Evolutionary conservation across 2,888 invertebrate genomes (phyloP).

Genomic region (Xanthorhoe designata): DNA sequence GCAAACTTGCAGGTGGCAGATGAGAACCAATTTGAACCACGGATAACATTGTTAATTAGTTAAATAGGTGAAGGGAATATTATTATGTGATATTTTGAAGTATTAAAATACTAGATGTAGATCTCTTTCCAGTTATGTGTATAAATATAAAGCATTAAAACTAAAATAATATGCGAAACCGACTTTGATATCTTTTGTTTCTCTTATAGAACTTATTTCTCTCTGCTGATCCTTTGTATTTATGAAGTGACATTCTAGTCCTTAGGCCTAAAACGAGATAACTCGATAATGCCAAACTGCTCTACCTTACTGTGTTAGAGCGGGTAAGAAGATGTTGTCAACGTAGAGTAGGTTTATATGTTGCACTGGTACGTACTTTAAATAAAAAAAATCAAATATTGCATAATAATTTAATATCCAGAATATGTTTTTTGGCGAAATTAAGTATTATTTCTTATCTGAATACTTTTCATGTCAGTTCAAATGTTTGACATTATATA

Average conservation of each 20-base stretch:
- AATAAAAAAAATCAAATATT: not conserved
- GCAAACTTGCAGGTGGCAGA: too few species aligned
- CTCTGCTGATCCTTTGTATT: too few species aligned
- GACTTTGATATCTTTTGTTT: too few species aligned
- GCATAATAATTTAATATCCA: not conserved
- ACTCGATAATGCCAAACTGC: too few species aligned
- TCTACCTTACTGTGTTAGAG: too few species aligned
- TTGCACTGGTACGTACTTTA: too few species aligned
- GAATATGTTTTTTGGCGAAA: too few species aligned
- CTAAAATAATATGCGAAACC: not conserved
- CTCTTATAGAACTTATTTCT: too few species aligned
- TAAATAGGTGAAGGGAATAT: conserved; percentile 6
- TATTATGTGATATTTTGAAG: conserved; percentile 10
- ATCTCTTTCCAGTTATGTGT: not conserved
- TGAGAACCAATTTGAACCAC: too few species aligned
- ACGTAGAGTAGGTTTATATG: too few species aligned
- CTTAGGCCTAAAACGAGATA: too few species aligned
- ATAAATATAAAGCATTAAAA: not conserved
- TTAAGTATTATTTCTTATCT: not conserved
- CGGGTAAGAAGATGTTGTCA: not conserved
- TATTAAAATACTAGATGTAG: not conserved
- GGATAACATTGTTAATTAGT: not conserved
- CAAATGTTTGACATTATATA: not conserved
- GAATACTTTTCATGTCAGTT: not conserved
- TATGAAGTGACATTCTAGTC: too few species aligned